Conservation (phyloP, 2,888 invertebrate genomes). For the Physocephala rufipes region DNA sequence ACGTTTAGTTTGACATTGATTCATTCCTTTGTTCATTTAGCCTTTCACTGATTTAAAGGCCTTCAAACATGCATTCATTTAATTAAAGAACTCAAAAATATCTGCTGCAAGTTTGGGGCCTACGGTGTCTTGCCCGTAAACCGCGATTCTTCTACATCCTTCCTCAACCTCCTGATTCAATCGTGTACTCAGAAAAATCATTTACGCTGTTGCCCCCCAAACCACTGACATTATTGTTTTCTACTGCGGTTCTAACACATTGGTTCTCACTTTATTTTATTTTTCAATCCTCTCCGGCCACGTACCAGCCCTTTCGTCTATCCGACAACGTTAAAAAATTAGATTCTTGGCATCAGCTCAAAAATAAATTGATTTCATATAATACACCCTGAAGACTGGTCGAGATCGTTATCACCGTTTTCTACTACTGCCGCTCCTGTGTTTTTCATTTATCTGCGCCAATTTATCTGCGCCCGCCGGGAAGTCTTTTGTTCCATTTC, state of each 20-base stretch:
- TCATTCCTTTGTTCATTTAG: background rate
- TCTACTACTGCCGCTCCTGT: slow-evolving; percentile 29
- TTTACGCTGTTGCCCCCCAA: no score
- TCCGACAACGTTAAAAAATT: slow-evolving; percentile 53
- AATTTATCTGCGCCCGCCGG: slow-evolving; percentile 47
- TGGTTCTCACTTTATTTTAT: no score
- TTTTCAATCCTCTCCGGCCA: no score
- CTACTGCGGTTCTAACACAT: slow-evolving; percentile 4
- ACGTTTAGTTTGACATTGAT: no score
- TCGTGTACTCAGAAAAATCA: background rate
- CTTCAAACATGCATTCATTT: slow-evolving; percentile 32
- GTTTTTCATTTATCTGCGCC: slow-evolving; percentile 45
- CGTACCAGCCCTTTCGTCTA: no score
- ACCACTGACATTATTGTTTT: no score
- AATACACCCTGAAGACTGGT: slow-evolving; percentile 48
- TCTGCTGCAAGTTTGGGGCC: slow-evolving; percentile 43
- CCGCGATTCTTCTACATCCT: background rate
- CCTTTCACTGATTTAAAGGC: background rate
- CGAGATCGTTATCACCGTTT: slow-evolving; percentile 28
- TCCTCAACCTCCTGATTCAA: background rate
- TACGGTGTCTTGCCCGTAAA: slow-evolving; percentile 38
- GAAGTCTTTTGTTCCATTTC: slow-evolving; percentile 10
- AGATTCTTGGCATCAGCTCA: slow-evolving; percentile 64
- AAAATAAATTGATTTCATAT: slow-evolving; percentile 64
- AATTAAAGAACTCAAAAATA: slow-evolving; percentile 40